Evolutionary conservation across 2,888 invertebrate species (phyloP), one percentile per base, ranked within the genome.

Genomic region (Antheraea yamamai): DNA sequence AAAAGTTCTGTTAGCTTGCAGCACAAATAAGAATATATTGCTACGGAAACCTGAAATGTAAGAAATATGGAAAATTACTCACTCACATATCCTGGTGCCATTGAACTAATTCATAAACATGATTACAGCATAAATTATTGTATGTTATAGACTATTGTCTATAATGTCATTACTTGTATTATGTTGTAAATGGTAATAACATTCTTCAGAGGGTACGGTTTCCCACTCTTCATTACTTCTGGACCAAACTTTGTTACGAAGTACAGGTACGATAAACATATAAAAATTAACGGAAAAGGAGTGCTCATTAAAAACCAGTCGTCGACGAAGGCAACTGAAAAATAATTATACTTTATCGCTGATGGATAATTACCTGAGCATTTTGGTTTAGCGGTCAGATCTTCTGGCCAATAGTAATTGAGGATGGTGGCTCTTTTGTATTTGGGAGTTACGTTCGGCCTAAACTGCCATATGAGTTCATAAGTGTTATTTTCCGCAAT

Each of bases 1-100:
- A 97, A 87, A 0, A 98, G 95, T 87, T 98, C 98, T 1, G 97
- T 96, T 74, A 97, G 95, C 91, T 98, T 98, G 14, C 97, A 97
- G 81, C 97, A 96, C 90, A 97, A 97, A 85, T 97, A 98, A 14
- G 20, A n/a, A n/a, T 58, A 58, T 58, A 58, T 58, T 20, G n/a
- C n/a, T 58, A 18, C n/a, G 18, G 58, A 8, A 6, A 58, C 6
- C 58, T 58, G 58, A 58, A 58, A 58, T 55, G 16, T 16, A 47
- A n/a, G 4, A 58, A 58, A 58, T n/a, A 7, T n/a, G 18, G 1
- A 55, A 47, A 47, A 10, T 7, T 47, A 47, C 10, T 47, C 47
- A 47, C 10, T 47, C 47, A 47, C 47, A 8, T 47, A 47, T 47
- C 47, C 47, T 47, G 10, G 47, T 47, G 47, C 47, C 47, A 47